Conservation (phyloP, 1,140 invertebrate genomes). For the Kradibia gibbosae region DNA sequence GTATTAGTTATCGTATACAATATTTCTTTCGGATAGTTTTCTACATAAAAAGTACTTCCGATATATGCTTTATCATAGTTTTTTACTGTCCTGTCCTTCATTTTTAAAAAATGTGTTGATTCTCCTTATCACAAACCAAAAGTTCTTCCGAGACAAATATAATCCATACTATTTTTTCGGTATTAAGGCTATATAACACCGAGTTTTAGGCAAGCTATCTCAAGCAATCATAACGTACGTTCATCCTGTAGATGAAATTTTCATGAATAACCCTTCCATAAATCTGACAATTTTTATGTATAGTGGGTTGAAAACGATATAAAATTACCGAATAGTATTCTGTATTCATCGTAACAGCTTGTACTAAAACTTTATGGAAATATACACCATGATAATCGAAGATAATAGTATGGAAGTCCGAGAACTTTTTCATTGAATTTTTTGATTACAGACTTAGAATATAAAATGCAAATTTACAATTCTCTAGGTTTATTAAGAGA, state of each 20-base stretch:
- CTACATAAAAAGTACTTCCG: no score
- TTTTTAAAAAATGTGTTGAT: no score
- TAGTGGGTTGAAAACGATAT: background rate
- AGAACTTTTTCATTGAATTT: background rate
- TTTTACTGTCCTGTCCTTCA: no score
- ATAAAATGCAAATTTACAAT: constrained; percentile 20
- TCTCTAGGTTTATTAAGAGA: no score
- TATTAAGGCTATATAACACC: background rate
- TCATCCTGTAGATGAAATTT: background rate
- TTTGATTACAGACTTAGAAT: constrained; percentile 30
- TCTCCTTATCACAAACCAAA: no score
- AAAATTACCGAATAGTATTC: constrained; percentile 20
- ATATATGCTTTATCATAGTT: no score
- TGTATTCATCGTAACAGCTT: background rate
- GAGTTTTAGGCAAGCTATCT: background rate
- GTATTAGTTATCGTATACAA: no score
- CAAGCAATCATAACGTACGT: background rate
- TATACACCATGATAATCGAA: background rate
- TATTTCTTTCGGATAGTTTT: no score
- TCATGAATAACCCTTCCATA: constrained; percentile 9
- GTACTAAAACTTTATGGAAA: background rate
- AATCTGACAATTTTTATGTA: constrained; percentile 1
- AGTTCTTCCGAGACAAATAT: background rate
- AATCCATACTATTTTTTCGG: background rate
- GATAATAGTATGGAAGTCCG: background rate